A percentile compares a stretch with the other conserved stretches of the same genome.
Conservation (phyloP, 2,113 vertebrate genomes). For the Spermophilus dauricus region DNA sequence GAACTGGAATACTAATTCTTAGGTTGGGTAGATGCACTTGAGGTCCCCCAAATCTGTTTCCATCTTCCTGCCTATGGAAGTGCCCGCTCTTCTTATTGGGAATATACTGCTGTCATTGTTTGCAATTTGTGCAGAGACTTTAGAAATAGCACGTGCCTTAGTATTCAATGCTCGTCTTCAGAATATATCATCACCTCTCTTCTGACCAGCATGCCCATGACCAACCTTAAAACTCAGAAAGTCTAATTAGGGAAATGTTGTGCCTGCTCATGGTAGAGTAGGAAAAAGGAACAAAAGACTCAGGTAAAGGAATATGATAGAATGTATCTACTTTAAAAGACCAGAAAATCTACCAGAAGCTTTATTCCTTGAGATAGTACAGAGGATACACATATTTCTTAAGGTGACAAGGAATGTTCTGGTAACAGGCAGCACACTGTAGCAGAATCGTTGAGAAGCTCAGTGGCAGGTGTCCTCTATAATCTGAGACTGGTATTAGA, state of each 20-base stretch:
- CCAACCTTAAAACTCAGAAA: background rate
- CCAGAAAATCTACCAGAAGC: background rate
- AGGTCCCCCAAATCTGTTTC: background rate
- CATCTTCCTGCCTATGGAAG: background rate
- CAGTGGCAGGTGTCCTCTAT: background rate
- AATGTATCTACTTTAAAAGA: background rate
- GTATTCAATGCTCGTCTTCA: background rate
- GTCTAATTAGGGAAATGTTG: background rate
- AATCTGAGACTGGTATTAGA: background rate
- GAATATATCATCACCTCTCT: background rate
- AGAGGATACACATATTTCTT: background rate
- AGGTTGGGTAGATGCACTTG: background rate
- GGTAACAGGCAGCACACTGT: background rate
- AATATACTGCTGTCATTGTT: background rate
- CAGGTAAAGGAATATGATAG: too few species aligned
- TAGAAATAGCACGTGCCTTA: background rate
- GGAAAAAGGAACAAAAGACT: background rate
- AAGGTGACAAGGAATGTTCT: background rate
- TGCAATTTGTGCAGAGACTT: background rate
- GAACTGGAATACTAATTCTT: background rate
- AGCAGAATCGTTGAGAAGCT: background rate
- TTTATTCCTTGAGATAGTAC: background rate
- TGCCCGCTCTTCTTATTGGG: background rate
- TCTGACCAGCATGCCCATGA: background rate
- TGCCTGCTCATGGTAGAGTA: background rate